Evolutionary conservation across 1,140 invertebrate genomes (phyloP), one percentile per base, ranked within the genome.

Genomic region (Eupristina koningsbergeri): DNA sequence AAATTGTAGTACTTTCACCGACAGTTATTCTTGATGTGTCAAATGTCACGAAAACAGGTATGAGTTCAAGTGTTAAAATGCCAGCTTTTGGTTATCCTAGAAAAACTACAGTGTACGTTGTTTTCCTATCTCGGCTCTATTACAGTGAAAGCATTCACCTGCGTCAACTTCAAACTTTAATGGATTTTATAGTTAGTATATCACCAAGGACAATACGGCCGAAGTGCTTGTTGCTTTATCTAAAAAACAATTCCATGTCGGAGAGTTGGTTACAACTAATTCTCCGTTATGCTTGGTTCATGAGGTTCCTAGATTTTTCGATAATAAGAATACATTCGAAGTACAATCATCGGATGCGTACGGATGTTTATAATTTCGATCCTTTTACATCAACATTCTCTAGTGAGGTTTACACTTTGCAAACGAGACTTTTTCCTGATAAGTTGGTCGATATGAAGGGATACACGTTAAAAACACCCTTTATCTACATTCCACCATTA

Each of bases 401-500:
- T 26, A 47, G 45, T 7, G 31, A 71, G 50, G 22, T 26, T 6
- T 80, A 58, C n/a, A 53, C 22, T 0, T n/a, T 13, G 3, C 22
- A 41, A 9, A 80, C 79, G 15, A 9, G 26, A 15, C 17, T 80
- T 1, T 80, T 80, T 53, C 64, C 79, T 13, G 45, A 80, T 11
- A 71, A 80, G 29, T 31, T 80, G 39, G 8, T 26, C 22, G 41
- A 80, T 11, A 80, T 80, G 67, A 69, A 58, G 2, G 64, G 79
- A 13, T 80, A 50, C 31, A 26, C 45, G 3, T 63, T 71, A 11
- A 80, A 69, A 9, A n/a, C 64, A n/a, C 67, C 79, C 0, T 80
- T 53, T 39, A 53, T 80, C 9, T 50, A 80, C 34, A 71, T 80
- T 22, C 79, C 67, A 39, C 79, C 79, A 15, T 71, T 71, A 0